Evolutionary conservation across 2,113 vertebrate genomes (phyloP).

Genomic region (Phyllostomus hastatus): DNA sequence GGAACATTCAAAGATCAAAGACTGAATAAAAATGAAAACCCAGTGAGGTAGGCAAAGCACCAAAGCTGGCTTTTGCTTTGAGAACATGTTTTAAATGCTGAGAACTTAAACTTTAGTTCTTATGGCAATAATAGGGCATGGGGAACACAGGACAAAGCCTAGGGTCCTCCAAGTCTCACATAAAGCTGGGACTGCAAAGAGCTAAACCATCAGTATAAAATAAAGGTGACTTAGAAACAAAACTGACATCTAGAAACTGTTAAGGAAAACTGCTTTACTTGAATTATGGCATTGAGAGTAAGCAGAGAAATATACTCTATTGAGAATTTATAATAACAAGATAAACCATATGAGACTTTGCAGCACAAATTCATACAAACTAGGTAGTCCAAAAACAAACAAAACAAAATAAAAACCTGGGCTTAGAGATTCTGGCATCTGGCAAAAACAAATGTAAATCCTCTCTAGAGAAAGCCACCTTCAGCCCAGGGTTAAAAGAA

Average conservation of each 20-base stretch:
- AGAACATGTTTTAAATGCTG: not conserved
- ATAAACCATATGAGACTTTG: not conserved
- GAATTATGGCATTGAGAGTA: not conserved
- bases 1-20: not conserved
- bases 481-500: not conserved
- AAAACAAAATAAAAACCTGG: not conserved
- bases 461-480: not conserved
- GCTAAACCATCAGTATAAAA: not conserved
- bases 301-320: not conserved
- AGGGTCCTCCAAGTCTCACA: not conserved
- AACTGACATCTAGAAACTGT: not conserved
- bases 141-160: not conserved
- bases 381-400: not conserved
- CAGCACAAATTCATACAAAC: conserved; percentile 7
- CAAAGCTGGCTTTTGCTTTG: not conserved
- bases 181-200: not conserved
- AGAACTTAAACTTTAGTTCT: not conserved
- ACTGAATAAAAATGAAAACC: not conserved
- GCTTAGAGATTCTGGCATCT: not conserved
- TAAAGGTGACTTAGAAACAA: not conserved
- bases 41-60: not conserved
- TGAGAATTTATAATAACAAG: conserved; percentile 9
- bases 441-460: conserved; percentile 25
- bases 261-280: conserved; percentile 19
- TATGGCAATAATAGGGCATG: not conserved